Percentiles rank a stretch among this genome's conserved stretches.
Conservation (phyloP, 1,140 invertebrate genomes). For the Megalonaias nervosa region DNA sequence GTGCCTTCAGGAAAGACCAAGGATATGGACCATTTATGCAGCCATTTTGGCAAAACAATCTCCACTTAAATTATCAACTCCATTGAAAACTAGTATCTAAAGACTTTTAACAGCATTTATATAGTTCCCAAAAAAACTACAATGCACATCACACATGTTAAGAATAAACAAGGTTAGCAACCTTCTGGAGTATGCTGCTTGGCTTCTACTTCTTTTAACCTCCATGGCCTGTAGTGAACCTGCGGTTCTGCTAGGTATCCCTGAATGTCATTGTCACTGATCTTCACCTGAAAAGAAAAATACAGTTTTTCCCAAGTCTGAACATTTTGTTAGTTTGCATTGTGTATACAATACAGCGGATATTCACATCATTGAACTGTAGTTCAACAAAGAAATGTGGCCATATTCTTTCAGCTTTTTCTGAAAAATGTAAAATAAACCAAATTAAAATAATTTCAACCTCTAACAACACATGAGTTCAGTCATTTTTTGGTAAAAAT, state of each 20-base stretch:
- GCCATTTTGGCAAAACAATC: too few relatives aligned
- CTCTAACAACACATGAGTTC: too few relatives aligned
- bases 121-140: background rate
- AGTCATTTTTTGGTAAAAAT: too few relatives aligned
- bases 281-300: slow-evolving; percentile 24
- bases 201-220: slow-evolving; percentile 35
- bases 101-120: slow-evolving; percentile 4
- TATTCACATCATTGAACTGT: background rate
- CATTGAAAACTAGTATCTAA: background rate
- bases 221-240: slow-evolving; percentile 48
- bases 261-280: slow-evolving; percentile 44
- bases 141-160: background rate
- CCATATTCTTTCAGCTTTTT: background rate
- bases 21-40: too few relatives aligned
- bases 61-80: too few relatives aligned
- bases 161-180: background rate
- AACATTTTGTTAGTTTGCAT: background rate
- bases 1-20: too few relatives aligned
- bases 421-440: too few relatives aligned
- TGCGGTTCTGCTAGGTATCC: slow-evolving; percentile 41
- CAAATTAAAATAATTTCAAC: too few relatives aligned
- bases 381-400: background rate
- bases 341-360: background rate
- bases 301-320: background rate
- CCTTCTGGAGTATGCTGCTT: slow-evolving; percentile 20